Percentiles rank a stretch among this genome's conserved stretches.
Conservation (phyloP, 2,113 vertebrate species). For the Cinclus cinclus region DNA sequence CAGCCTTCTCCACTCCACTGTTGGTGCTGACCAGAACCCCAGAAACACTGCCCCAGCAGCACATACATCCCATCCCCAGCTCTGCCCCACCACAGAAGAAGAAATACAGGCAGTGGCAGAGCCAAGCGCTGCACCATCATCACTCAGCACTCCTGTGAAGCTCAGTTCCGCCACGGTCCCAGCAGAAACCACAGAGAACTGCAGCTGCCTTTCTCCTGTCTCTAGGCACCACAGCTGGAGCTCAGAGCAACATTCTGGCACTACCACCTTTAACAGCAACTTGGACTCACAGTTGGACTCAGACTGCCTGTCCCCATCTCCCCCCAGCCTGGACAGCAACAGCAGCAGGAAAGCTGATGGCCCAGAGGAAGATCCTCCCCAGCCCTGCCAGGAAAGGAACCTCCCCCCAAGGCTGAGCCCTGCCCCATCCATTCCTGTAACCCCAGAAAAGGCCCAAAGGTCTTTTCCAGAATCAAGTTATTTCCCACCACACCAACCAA, state of each 20-base stretch:
- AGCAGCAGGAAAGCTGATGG: not conserved
- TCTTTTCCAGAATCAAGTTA: not conserved
- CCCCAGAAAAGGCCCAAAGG: not conserved
- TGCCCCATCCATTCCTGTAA: not conserved
- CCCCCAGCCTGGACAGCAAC: conserved; percentile 28
- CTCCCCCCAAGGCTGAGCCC: not conserved
- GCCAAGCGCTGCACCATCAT: not conserved
- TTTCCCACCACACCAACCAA: not conserved
- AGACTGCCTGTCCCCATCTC: not conserved
- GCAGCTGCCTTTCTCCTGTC: not conserved
- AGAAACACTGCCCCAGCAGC: not conserved
- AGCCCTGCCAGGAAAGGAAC: not conserved
- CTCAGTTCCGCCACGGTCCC: not conserved
- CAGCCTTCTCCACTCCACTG: not conserved
- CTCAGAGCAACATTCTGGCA: conserved; percentile 21
- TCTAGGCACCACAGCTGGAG: not conserved
- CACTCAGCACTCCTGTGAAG: not conserved
- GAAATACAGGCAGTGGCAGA: fast-evolving
- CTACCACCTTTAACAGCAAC: conserved; percentile 48
- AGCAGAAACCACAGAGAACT: not conserved
- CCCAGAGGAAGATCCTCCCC: not conserved
- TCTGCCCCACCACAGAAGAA: not conserved
- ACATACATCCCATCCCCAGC: not conserved
- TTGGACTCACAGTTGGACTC: conserved; percentile 45
- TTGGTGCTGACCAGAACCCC: not conserved